A percentile compares a stretch with the other conserved stretches of the same genome.
Conservation (phyloP, 2,888 invertebrate genomes). For the Ferrisia virgata region DNA sequence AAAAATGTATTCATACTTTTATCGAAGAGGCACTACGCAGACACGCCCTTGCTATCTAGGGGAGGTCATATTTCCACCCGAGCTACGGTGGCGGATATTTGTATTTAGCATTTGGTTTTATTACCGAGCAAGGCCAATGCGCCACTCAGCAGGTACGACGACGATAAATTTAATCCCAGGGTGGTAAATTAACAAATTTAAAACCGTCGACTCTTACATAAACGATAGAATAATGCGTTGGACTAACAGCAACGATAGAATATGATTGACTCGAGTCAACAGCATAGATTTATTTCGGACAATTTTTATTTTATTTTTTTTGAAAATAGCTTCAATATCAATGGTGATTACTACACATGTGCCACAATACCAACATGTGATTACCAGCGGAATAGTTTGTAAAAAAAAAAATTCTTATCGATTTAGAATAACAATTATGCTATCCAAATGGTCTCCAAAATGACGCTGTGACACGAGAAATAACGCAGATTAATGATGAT, state of each 20-base stretch:
- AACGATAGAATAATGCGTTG: not conserved
- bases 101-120: not conserved
- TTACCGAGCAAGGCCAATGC: not conserved
- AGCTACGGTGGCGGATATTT: conserved; percentile 7
- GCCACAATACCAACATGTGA: too few species aligned
- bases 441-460: too few species aligned
- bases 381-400: too few species aligned
- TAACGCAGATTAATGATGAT: too few species aligned
- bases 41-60: not conserved
- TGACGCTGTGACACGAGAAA: too few species aligned
- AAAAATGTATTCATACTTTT: conserved; percentile 12
- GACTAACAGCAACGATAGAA: not conserved
- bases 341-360: too few species aligned
- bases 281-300: too few species aligned
- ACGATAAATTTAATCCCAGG: not conserved
- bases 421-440: too few species aligned
- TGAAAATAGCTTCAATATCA: too few species aligned
- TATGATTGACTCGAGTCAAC: not conserved
- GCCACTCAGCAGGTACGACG: not conserved
- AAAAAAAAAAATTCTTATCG: too few species aligned
- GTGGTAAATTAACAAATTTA: not conserved
- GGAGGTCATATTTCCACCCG: not conserved
- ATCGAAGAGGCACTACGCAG: not conserved
- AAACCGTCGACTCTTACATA: not conserved
- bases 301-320: too few species aligned